Conservation (phyloP, 92 coral and sea anemone species). For the Porites lobata region DNA sequence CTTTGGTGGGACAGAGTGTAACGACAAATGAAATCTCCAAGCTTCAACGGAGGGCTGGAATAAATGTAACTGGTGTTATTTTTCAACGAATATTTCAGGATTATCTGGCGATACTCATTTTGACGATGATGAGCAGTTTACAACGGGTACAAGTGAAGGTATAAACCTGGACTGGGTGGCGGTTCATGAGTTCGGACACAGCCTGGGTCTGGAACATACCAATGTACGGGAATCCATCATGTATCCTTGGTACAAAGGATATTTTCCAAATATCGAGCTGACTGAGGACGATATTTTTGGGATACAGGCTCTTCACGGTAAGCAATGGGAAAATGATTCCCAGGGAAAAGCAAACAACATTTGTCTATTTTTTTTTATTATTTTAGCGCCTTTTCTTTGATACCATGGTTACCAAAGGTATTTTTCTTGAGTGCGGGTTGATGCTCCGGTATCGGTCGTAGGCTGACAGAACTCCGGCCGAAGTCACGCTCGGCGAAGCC, state of each 20-base stretch:
- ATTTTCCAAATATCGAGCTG: slow-evolving; percentile 58
- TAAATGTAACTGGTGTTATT: slow-evolving; percentile 72
- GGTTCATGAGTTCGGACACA: slow-evolving; percentile 86
- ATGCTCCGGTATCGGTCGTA: too few species aligned
- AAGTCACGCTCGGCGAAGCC: too few species aligned
- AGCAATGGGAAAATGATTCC: too few species aligned
- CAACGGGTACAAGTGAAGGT: slow-evolving; percentile 47
- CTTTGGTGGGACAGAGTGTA: neutral
- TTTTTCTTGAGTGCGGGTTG: too few species aligned
- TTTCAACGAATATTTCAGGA: too few species aligned
- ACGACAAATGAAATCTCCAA: neutral
- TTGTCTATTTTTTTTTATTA: too few species aligned
- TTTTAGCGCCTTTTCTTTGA: too few species aligned
- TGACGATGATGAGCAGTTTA: slow-evolving; percentile 71
- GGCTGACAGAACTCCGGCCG: too few species aligned
- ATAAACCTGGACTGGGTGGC: slow-evolving; percentile 87
- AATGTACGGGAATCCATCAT: slow-evolving; percentile 68
- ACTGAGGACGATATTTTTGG: slow-evolving; percentile 68
- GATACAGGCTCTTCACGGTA: slow-evolving; percentile 74
- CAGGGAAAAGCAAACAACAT: too few species aligned
- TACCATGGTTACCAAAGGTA: too few species aligned
- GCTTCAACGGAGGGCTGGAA: slow-evolving; percentile 55
- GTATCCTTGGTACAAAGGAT: slow-evolving; percentile 88
- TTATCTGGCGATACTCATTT: slow-evolving; percentile 69
- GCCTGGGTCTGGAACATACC: slow-evolving; percentile 80